Base-by-base conservation (phyloP, 2,113 vertebrate species). In the Salvelinus namaycush region DNA sequence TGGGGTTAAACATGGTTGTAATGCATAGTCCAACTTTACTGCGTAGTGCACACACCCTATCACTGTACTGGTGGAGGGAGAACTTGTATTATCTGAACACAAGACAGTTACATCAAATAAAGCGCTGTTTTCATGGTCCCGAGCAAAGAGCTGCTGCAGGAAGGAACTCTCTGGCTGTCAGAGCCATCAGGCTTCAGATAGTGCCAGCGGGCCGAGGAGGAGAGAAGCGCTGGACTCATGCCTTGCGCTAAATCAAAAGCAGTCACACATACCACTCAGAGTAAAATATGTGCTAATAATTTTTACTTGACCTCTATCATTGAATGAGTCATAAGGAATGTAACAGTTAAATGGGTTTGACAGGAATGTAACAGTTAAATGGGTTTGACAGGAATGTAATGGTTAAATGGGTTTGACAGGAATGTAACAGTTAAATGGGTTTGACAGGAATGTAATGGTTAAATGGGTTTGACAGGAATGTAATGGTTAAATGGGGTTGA, bases 221-320 rank as follows among this genome's bases (percentile, higher is more conserved):
- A 22, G 67, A 24, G 49, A 68, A 39, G 57, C 68, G 48, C 29
- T 75, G 69, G 51, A 74, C 64, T 68, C 79, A 26, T 54, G 16
- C 66, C 65, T 70, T 72, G 26, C 64, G 75, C 69, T 5, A 9
- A 78, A 77, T 66, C 57, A 79, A 49, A 76, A 79, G 51, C 48
- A 81, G 80, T 22, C 62, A 39, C 51, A 69, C 3, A 51, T 66
- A 24, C 20, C 29, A 70, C 4, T 16, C 16, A 75, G 49, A 74
- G 65, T 75, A 44, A 76, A 76, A 70, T 70, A 79, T 67, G 31
- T 68, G 72, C 74, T 84, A 72, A 73, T 79, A n/a, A 77, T 5
- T 5, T n/a, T 22, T 27, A 7, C 65, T 44, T 16, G 27, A 70
- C 4, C 20, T 51, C 16, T 27, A 31, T 68, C 27, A 54, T 8